These are phyloP conservation scores for Philopotamus ludificatus DNA, from an alignment of 1,140 invertebrate species.

Conservation along the genomic window DNA sequence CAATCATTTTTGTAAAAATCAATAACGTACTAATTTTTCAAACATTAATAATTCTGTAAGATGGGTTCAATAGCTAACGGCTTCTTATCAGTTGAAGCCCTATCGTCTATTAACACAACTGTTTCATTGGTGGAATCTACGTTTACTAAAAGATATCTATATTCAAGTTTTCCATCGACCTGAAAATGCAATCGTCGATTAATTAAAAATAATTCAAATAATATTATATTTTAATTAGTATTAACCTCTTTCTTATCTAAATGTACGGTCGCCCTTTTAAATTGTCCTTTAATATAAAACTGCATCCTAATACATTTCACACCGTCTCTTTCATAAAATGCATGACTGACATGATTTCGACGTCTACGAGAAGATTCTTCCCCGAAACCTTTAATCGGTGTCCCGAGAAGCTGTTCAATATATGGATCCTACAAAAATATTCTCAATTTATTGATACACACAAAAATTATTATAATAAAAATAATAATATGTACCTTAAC, in stretches of 20 bases:
- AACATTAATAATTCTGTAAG: too few relatives aligned
- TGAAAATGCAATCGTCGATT: constrained; percentile 60
- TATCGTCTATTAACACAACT: constrained; percentile 75
- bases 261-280: constrained; percentile 77
- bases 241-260: constrained; percentile 82
- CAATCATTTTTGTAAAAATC: too few relatives aligned
- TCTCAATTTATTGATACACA: background rate
- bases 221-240: background rate
- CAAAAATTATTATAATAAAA: constrained; percentile 3
- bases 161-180: constrained; percentile 76
- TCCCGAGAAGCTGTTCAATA: constrained; percentile 73
- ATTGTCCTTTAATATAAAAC: constrained; percentile 83
- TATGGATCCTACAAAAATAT: constrained; percentile 57
- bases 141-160: constrained; percentile 79
- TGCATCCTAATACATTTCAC: constrained; percentile 79
- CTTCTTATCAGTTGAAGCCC: constrained; percentile 50
- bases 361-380: constrained; percentile 79
- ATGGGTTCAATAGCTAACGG: constrained; percentile 14
- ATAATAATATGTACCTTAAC: constrained; percentile 50
- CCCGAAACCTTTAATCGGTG: constrained; percentile 85
- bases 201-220: constrained; percentile 13
- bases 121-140: constrained; percentile 69
- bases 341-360: constrained; percentile 70
- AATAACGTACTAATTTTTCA: too few relatives aligned
- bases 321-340: constrained; percentile 71